phyloP scores from a whole-genome alignment of 2,888 invertebrate genomes.

The Cantharis lateralis region DNA sequence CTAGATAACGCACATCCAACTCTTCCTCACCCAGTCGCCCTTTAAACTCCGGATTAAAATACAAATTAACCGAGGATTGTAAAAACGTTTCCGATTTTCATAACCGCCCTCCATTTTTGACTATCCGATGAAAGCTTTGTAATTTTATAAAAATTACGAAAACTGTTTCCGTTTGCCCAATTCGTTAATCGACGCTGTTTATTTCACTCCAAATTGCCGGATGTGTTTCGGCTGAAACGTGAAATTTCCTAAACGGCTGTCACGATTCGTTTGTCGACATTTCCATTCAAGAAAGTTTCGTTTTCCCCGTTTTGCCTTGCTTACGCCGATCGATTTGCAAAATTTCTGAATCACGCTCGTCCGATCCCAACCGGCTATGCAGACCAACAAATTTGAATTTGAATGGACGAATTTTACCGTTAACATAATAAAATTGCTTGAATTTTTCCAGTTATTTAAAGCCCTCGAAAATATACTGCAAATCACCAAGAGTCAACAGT shows the following conservation, averaged over 20 bases:
- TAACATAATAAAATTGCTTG: too few relatives aligned
- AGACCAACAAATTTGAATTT: neutral
- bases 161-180: neutral
- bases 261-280: neutral
- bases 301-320: neutral
- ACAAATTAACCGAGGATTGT: neutral
- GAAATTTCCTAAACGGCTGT: neutral
- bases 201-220: neutral
- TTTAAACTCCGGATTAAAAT: neutral
- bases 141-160: neutral
- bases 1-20: slow-evolving; percentile 18
- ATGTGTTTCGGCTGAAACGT: neutral
- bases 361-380: neutral
- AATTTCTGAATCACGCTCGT: neutral
- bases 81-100: neutral
- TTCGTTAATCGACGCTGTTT: neutral
- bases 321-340: neutral
- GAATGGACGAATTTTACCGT: neutral
- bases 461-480: too few relatives aligned
- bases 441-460: too few relatives aligned
- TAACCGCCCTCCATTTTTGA: neutral
- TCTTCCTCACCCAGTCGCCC: neutral
- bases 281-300: neutral
- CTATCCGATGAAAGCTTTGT: neutral
- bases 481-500: too few relatives aligned